Conservation (phyloP, 2,888 invertebrate genomes). For the Temnothorax unifasciatus region DNA sequence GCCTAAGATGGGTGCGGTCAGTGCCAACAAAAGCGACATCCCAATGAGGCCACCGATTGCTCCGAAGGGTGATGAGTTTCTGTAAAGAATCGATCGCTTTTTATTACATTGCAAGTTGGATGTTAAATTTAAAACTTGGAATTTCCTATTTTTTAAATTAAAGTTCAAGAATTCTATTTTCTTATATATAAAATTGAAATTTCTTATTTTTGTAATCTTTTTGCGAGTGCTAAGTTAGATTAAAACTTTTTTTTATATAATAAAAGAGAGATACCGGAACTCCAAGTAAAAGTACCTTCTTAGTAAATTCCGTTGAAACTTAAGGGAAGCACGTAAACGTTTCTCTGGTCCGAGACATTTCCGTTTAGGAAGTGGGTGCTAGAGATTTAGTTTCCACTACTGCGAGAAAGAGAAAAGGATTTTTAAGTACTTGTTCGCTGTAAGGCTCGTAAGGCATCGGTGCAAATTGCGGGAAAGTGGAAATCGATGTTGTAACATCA, state of each 20-base stretch:
- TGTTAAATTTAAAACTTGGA: background rate
- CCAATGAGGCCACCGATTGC: constrained; percentile 64
- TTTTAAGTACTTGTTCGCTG: constrained; percentile 66
- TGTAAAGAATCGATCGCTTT: constrained; percentile 67
- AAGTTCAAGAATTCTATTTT: background rate
- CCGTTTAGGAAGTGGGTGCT: constrained; percentile 59
- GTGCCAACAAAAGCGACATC: constrained; percentile 76
- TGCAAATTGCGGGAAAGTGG: constrained; percentile 64
- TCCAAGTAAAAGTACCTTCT: constrained; percentile 35
- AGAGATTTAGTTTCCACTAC: constrained; percentile 65
- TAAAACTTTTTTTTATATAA: background rate
- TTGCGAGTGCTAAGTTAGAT: background rate
- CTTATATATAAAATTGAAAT: background rate
- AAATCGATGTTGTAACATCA: constrained; percentile 66
- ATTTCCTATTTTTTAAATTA: background rate
- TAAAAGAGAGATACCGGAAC: background rate
- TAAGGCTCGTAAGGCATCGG: constrained; percentile 38
- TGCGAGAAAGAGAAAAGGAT: constrained; percentile 56
- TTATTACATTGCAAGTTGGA: background rate
- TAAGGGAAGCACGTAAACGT: constrained; percentile 57
- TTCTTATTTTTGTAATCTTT: background rate
- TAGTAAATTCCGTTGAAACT: constrained; percentile 60
- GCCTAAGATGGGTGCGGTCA: constrained; percentile 73
- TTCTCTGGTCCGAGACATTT: constrained; percentile 60
- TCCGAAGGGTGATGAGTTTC: constrained; percentile 65